Evolutionary conservation across 2,113 vertebrate genomes (phyloP), one percentile per base, ranked within the genome.

Genomic region (Pelecanus crispus): DNA sequence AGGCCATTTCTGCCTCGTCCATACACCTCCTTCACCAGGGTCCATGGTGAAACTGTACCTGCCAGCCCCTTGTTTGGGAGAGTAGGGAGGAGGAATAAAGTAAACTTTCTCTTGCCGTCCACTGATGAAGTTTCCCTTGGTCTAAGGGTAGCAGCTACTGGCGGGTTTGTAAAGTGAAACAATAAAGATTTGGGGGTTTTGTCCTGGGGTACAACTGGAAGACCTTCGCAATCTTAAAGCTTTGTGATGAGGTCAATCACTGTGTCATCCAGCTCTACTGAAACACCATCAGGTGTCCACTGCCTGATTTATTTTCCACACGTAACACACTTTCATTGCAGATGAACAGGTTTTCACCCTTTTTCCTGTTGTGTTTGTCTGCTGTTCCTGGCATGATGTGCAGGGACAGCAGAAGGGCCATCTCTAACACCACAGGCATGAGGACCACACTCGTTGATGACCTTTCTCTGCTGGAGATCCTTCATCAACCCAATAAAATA

Each of bases 21-120:
- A 4, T 31, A 9, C 8, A 2, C 18, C 34, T 74, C 10, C 65
- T 67, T 81, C 56, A 6, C 7, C 3, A 19, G 10, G 8, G 14
- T 17, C 21, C 7, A 0, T 52, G 63, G 40, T 65, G 68, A 49
- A 91, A 70, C 9, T 1, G 0, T 7, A 71, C 42, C 45, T 53
- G 36, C 38, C 28, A 66, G 32, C 24, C 6, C 10, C 21, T 5
- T 0, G 0, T 0, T 24, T 16, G 6, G 24, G 25, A 21, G 32
- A 86, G 12, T 5, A 34, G 8, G 20, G 13, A 61, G 10, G 7
- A 87, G 21, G 34, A 78, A 42, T 25, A 53, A 67, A 47, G 11
- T 16, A n/a, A 40, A 20, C 1, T 59, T 77, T 38, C 21, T 47
- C 63, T n/a, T 77, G 53, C 42, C 38, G 71, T 12, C 17, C 25